These are phyloP conservation scores for Lagenorhynchus albirostris DNA, from an alignment of 2,113 vertebrate species.

Conservation along the genomic window DNA sequence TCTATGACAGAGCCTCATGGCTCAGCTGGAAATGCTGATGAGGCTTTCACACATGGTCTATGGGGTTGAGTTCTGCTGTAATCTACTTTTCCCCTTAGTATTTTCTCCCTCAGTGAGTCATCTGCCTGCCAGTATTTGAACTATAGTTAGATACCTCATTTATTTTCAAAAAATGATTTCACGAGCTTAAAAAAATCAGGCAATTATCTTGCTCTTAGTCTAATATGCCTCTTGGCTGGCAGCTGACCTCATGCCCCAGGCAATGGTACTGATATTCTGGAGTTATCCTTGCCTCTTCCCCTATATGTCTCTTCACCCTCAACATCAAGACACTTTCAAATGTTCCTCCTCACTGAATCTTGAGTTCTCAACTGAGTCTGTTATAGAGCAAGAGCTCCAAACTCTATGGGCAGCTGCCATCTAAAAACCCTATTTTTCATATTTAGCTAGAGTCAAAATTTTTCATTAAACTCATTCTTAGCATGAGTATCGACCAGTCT, in stretches of 20 bases:
- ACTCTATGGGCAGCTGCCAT: not conserved
- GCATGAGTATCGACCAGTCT: not conserved
- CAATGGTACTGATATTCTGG: not conserved
- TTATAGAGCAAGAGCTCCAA: not conserved
- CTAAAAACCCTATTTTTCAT: not conserved
- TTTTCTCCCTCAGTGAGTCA: not conserved
- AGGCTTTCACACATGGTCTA: not conserved
- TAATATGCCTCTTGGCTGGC: not conserved
- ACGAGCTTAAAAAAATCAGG: not conserved
- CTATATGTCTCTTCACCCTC: not conserved
- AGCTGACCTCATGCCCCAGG: not conserved
- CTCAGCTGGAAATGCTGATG: not conserved
- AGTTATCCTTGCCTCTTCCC: not conserved
- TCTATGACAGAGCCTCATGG: not conserved
- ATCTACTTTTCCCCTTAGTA: not conserved
- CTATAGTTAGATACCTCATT: not conserved
- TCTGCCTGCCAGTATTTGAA: not conserved
- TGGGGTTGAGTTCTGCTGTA: not conserved
- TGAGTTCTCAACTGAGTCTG: not conserved
- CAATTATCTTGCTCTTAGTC: not conserved
- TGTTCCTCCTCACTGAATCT: not conserved
- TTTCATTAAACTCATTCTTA: not conserved
- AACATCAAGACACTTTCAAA: not conserved
- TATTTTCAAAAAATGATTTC: constrained; percentile 39
- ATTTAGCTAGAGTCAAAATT: not conserved